Evolutionary conservation across 2,888 invertebrate genomes (phyloP).

Genomic region (Tanaodytes sp.): DNA sequence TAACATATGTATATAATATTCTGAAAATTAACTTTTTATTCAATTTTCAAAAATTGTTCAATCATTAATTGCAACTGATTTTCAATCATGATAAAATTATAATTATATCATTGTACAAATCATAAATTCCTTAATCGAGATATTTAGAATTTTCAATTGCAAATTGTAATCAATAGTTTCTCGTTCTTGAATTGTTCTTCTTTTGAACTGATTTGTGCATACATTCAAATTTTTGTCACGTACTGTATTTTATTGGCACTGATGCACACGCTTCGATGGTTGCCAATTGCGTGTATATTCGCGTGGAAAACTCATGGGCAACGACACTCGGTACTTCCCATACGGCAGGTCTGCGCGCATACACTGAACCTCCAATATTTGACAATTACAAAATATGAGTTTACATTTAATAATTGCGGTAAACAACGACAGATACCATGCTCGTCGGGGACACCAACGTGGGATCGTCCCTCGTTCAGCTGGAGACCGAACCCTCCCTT

Average conservation of each 20-base stretch:
- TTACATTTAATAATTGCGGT: conserved; percentile 73
- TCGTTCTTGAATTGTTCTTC: too few relatives aligned
- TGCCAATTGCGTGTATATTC: conserved; percentile 42
- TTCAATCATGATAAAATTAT: too few relatives aligned
- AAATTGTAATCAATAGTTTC: too few relatives aligned
- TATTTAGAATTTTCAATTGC: too few relatives aligned
- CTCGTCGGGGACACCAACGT: conserved; percentile 63
- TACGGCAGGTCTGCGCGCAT: conserved; percentile 23
- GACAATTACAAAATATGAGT: conserved; percentile 72
- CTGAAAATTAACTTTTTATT: too few relatives aligned
- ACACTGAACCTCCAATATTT: conserved; percentile 70
- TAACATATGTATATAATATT: too few relatives aligned
- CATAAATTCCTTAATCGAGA: too few relatives aligned
- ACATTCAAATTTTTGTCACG: conserved; percentile 15
- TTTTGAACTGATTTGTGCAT: too few relatives aligned
- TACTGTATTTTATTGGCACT: conserved; percentile 38
- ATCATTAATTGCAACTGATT: too few relatives aligned
- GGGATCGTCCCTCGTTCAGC: conserved; percentile 34
- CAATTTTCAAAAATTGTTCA: too few relatives aligned
- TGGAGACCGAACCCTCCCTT: conserved; percentile 23
- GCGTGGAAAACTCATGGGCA: conserved; percentile 49
- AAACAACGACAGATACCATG: conserved; percentile 68
- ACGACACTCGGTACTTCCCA: conserved; percentile 55
- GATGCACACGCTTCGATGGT: conserved; percentile 34
- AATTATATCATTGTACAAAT: too few relatives aligned